phyloP scores from a whole-genome alignment of 2,888 invertebrate genomes.

The Patella depressa region DNA sequence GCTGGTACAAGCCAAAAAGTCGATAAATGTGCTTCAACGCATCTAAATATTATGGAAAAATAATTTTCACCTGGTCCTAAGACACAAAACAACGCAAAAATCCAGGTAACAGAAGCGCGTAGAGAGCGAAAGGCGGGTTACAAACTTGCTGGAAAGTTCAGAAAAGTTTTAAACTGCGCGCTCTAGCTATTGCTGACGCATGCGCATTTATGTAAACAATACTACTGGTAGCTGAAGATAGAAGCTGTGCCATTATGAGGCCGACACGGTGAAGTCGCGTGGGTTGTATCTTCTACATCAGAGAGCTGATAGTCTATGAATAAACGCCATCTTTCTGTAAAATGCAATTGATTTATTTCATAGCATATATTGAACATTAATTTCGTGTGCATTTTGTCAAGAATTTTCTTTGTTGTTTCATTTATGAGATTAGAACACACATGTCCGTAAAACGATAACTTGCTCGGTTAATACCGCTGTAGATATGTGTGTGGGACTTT shows the following conservation, averaged over 20 bases:
- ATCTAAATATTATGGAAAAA: constrained; percentile 27
- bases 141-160: constrained; percentile 18
- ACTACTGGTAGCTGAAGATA: constrained; percentile 12
- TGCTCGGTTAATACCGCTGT: no score
- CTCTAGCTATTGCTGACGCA: constrained; percentile 28
- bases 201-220: constrained; percentile 33
- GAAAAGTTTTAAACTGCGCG: constrained; percentile 32
- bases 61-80: constrained; percentile 16
- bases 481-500: no score
- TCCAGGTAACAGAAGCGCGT: constrained; percentile 23
- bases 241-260: constrained; percentile 12
- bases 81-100: constrained; percentile 19
- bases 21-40: constrained; percentile 30
- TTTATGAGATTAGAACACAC: no score
- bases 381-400: no score
- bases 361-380: no score
- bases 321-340: no score
- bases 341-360: no score
- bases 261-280: constrained; percentile 7
- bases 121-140: constrained; percentile 4
- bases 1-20: constrained; percentile 23
- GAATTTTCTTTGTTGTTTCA: no score
- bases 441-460: no score
- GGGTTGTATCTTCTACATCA: neutral
- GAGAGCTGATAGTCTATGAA: no score